These are phyloP conservation scores for Ectemnius continuus DNA, from an alignment of 2,888 invertebrate species.

Conservation along the genomic window DNA sequence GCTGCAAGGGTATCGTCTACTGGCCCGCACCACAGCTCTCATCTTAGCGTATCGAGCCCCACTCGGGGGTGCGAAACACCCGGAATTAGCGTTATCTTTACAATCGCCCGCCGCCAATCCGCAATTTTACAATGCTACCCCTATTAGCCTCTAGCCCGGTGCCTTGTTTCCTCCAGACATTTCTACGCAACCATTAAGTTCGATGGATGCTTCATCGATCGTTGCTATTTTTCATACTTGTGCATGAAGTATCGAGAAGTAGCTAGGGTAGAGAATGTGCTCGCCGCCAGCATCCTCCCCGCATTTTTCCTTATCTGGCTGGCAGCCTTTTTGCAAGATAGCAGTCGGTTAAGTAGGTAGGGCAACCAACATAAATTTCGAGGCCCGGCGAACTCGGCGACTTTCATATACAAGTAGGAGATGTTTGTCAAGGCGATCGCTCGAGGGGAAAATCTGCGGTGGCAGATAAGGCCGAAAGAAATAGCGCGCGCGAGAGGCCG, in stretches of 20 bases:
- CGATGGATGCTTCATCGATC: no score
- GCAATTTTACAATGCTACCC: slow-evolving; percentile 35
- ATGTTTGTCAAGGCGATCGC: slow-evolving; percentile 68
- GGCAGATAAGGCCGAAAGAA: slow-evolving; percentile 71
- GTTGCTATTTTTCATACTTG: no score
- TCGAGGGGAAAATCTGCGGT: slow-evolving; percentile 71
- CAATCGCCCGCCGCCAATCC: slow-evolving; percentile 52
- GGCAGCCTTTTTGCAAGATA: slow-evolving; percentile 46
- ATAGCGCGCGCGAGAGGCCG: slow-evolving; percentile 27
- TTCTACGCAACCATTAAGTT: no score
- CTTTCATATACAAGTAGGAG: slow-evolving; percentile 69
- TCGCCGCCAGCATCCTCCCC: slow-evolving; percentile 33
- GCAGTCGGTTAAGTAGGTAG: slow-evolving; percentile 38
- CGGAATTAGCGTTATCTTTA: slow-evolving; percentile 69
- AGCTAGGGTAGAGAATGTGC: slow-evolving; percentile 55
- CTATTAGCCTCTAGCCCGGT: slow-evolving; percentile 25
- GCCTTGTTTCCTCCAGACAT: no score
- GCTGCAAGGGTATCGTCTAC: slow-evolving; percentile 74
- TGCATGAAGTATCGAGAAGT: no score
- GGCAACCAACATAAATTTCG: slow-evolving; percentile 51
- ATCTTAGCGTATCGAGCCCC: slow-evolving; percentile 51
- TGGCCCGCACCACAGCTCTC: slow-evolving; percentile 29
- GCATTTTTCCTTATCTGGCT: slow-evolving; percentile 49
- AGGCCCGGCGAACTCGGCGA: slow-evolving; percentile 61
- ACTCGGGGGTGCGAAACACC: slow-evolving; percentile 63